These are phyloP conservation scores for Edolisoma coerulescens DNA, from an alignment of 2,113 vertebrate species.

Conservation along the genomic window DNA sequence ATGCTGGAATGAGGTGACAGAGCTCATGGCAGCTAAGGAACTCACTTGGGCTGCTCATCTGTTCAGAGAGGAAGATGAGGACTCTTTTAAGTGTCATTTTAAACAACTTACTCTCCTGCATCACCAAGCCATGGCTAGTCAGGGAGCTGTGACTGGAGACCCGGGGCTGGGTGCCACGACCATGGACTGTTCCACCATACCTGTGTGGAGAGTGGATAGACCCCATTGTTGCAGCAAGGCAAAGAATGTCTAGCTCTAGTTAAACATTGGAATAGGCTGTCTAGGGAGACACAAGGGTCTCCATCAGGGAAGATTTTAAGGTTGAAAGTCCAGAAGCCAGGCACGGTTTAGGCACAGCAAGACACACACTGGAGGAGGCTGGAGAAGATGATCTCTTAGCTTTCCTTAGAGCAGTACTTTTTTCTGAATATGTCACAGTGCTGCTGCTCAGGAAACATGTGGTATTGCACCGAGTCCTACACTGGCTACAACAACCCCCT, in stretches of 20 bases:
- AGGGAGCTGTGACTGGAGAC: background rate
- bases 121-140: accelerated
- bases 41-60: background rate
- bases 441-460: background rate
- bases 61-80: background rate
- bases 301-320: background rate
- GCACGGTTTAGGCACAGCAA: background rate
- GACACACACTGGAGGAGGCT: background rate
- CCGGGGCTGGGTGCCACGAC: accelerated
- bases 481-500: background rate
- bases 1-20: background rate
- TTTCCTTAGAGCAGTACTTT: background rate
- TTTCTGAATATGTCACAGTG: background rate
- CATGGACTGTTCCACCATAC: background rate
- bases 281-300: background rate
- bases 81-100: background rate
- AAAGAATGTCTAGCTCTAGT: background rate
- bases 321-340: background rate
- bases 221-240: background rate
- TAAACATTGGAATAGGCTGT: background rate
- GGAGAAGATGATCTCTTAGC: background rate
- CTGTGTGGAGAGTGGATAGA: background rate
- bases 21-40: background rate
- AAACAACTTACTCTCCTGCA: background rate
- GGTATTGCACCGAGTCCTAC: background rate